Conservation (phyloP, 2,113 vertebrate genomes). For the Crypturellus undulatus region DNA sequence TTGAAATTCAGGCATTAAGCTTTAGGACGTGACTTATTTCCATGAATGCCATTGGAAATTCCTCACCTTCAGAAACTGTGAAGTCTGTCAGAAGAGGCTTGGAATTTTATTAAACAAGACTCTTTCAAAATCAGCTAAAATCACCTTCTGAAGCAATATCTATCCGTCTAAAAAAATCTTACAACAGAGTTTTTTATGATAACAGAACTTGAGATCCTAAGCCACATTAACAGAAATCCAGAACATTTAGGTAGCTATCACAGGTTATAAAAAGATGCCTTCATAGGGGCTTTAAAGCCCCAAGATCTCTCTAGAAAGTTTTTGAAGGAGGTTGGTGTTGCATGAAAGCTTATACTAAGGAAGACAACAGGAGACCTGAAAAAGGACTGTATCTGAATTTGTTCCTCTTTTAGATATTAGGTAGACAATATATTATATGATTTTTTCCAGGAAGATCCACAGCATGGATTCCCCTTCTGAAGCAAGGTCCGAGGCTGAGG, state of each 20-base stretch:
- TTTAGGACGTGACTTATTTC: neutral
- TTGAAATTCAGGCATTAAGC: neutral
- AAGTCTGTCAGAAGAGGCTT: neutral
- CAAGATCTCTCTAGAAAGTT: neutral
- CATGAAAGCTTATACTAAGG: neutral
- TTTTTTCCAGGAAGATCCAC: neutral
- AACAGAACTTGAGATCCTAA: neutral
- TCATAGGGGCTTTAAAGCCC: accelerated
- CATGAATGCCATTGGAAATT: neutral
- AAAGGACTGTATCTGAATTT: neutral
- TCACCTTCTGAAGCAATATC: neutral
- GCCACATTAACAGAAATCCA: neutral
- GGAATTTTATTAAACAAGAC: neutral
- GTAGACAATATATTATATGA: neutral
- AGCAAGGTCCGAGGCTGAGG: neutral
- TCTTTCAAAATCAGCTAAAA: neutral
- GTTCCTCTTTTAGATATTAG: neutral
- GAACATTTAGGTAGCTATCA: neutral
- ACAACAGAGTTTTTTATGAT: neutral
- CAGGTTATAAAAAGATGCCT: neutral
- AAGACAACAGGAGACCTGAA: neutral
- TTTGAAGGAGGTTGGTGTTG: neutral
- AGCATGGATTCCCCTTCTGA: neutral
- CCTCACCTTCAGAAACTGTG: neutral
- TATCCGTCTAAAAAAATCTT: neutral